These are phyloP conservation scores for Embidobia sp. DNA, from an alignment of 2,888 invertebrate species.

Conservation along the genomic window DNA sequence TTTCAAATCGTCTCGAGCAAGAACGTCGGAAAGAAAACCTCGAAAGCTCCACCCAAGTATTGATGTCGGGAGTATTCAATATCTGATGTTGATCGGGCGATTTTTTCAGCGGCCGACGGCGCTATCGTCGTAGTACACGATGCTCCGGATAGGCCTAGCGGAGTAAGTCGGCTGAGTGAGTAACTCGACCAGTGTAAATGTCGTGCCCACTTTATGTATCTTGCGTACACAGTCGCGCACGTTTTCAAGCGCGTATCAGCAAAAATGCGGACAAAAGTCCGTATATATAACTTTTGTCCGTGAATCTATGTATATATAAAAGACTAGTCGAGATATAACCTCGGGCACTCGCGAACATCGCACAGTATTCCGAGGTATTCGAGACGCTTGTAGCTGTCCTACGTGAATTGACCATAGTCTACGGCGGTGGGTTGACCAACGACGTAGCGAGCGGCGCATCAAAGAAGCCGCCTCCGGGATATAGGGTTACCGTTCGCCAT, in stretches of 20 bases:
- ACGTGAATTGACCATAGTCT: conserved; percentile 77
- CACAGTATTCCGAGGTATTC: conserved; percentile 78
- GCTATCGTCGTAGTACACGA: conserved; percentile 57
- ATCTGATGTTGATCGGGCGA: conserved; percentile 39
- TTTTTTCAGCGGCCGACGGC: conserved; percentile 57
- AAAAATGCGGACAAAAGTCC: conserved; percentile 57
- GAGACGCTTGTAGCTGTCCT: conserved; percentile 80
- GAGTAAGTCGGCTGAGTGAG: conserved; percentile 58
- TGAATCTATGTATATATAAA: conserved; percentile 61
- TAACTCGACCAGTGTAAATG: conserved; percentile 67
- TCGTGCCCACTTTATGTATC: conserved; percentile 52
- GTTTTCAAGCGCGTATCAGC: conserved; percentile 44
- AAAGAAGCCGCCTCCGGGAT: conserved; percentile 78
- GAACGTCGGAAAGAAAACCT: conserved; percentile 3
- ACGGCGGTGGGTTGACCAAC: conserved; percentile 75
- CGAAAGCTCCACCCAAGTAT: conserved; percentile 23
- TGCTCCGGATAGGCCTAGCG: conserved; percentile 59
- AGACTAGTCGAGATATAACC: conserved; percentile 67
- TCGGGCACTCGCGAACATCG: conserved; percentile 71
- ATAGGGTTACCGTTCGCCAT: conserved; percentile 77
- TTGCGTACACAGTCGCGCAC: conserved; percentile 52
- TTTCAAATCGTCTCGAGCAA: background rate
- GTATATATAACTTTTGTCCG: conserved; percentile 49
- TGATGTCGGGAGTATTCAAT: conserved; percentile 50
- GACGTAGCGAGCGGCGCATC: conserved; percentile 74